Percentiles rank a stretch among this genome's conserved stretches.
These are phyloP conservation scores for Uromys caudimaculatus DNA, from an alignment of 2,797 vertebrate species.

Conservation along the genomic window DNA sequence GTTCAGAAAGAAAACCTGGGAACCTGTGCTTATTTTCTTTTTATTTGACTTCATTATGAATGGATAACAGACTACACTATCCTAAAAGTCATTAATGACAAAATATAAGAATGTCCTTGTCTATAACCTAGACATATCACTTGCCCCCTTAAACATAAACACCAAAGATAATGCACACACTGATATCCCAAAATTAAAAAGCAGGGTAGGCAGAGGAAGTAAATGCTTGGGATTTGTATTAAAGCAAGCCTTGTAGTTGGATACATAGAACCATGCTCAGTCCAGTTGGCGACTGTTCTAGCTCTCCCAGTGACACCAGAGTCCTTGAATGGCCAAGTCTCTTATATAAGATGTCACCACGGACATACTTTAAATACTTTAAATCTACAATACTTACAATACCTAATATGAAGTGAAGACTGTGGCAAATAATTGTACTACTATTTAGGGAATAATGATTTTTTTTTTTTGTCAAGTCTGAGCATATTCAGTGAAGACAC, in stretches of 20 bases:
- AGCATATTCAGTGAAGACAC: neutral
- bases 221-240: neutral
- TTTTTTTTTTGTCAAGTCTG: neutral
- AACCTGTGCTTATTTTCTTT: neutral
- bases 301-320: neutral
- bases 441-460: neutral
- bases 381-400: neutral
- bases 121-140: conserved; percentile 19
- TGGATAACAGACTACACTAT: neutral
- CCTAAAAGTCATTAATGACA: neutral
- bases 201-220: conserved; percentile 10
- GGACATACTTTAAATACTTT: neutral
- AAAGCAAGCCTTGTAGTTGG: neutral
- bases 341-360: neutral
- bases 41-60: neutral
- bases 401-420: neutral
- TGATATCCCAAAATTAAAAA: neutral
- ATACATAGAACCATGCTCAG: neutral
- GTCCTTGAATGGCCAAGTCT: neutral
- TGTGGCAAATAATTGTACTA: neutral
- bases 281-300: neutral
- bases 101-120: neutral
- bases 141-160: neutral
- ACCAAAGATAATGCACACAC: neutral
- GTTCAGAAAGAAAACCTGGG: neutral